Evolutionary conservation across 2,797 vertebrate genomes (phyloP).

Genomic region (Oryzias dopingdopingensis): DNA sequence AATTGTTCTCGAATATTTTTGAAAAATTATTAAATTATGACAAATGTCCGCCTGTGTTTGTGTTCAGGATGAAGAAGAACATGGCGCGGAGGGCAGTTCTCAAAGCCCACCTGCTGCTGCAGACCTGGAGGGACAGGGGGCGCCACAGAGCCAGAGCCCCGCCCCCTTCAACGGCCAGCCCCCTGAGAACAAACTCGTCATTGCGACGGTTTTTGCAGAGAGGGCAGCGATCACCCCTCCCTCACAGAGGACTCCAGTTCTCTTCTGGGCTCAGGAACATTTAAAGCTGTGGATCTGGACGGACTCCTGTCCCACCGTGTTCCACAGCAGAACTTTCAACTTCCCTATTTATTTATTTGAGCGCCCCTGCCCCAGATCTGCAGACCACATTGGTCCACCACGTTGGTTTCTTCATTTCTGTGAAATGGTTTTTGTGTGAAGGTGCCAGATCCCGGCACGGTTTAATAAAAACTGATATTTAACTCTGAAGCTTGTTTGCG

Average conservation of each 20-base stretch:
- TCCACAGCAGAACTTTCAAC: not conserved
- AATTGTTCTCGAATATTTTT: too few species aligned
- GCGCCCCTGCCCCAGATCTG: slow-evolving; percentile 76
- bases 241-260: not conserved
- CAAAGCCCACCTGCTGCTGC: slow-evolving; percentile 52
- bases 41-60: slow-evolving; percentile 12
- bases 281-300: not conserved
- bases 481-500: slow-evolving; percentile 26
- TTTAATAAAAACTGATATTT: slow-evolving; percentile 76
- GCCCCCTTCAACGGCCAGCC: slow-evolving; percentile 34
- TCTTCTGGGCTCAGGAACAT: slow-evolving; percentile 4
- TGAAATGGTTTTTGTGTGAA: slow-evolving; percentile 83
- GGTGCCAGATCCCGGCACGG: slow-evolving; percentile 81
- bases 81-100: not conserved
- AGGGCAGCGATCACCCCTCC: not conserved
- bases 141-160: slow-evolving; percentile 35
- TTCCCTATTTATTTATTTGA: slow-evolving; percentile 83
- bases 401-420: slow-evolving; percentile 82
- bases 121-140: slow-evolving; percentile 57
- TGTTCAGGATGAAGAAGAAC: slow-evolving; percentile 40
- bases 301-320: not conserved
- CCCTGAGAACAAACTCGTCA: slow-evolving; percentile 30
- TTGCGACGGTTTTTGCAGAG: not conserved
- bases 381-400: slow-evolving; percentile 89
- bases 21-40: too few species aligned